Base-by-base conservation (phyloP, 2,888 invertebrate species). In the Drosophila rellima region DNA sequence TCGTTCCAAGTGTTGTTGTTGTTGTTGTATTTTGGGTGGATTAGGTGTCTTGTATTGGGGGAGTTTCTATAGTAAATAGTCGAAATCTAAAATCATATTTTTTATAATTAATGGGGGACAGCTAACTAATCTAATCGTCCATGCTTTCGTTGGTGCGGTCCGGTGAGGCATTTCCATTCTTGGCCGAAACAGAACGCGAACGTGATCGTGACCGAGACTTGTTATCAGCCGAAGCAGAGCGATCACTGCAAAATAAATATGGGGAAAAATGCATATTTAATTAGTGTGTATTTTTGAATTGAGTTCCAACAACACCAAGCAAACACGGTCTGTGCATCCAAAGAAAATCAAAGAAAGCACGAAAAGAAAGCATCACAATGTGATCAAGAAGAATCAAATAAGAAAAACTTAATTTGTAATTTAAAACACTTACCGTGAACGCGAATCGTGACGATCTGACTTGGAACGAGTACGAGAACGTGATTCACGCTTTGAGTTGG, bases 171-270 rank as follows among this genome's bases (percentile, higher is more conserved):
- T 94, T 94, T 80, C 93, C 93, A 71, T 94, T 93, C 69, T 93
- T 93, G 42, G 93, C 92, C 33, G 94, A 94, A 70, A 92, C 93
- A 68, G 93, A 93, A 71, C 94, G 90, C 48, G 94, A 94, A 79
- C 94, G 91, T 39, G 94, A 94, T 70, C 94, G 91, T 48, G 94
- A 94, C 78, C 94, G 92, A 20, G 94, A 94, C 82, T 93, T 93
- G 73, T 96, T 96, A 91, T 95, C 95, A 81, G 93, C 94, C 33
- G 95, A 96, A 50, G 94, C 94, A 62, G 96, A 96, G 64, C 95
- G 94, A 88, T 95, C 95, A 92, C 95, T 95, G 80, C 35, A 89
- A 90, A 20, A 54, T 40, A 54, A 20, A 31, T 47, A 37, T 65
- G 56, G 75, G 42, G 74, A 74, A 62, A 62, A 54, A 44, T 56